Conservation (phyloP, 2,888 invertebrate genomes). For the Dione vanillae region DNA sequence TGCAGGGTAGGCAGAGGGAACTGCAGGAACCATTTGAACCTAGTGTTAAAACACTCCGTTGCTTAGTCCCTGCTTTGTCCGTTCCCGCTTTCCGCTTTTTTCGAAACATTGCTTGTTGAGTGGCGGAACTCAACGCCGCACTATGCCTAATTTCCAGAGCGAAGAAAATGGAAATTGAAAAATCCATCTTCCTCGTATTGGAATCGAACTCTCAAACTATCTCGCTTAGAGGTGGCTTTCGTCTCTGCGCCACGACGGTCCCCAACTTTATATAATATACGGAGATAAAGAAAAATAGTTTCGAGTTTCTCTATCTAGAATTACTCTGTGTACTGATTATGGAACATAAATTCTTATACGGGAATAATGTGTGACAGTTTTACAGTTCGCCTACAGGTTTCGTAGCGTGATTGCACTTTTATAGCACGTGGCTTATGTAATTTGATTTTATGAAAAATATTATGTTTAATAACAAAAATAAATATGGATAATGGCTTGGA, state of each 20-base stretch:
- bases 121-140: no score
- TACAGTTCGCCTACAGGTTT: constrained; percentile 32
- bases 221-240: no score
- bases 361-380: constrained; percentile 35
- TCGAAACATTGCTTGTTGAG: no score
- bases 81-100: no score
- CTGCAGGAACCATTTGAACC: no score
- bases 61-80: no score
- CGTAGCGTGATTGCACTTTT: constrained; percentile 31
- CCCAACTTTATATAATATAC: no score
- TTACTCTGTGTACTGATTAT: constrained; percentile 34
- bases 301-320: not conserved
- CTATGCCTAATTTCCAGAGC: no score
- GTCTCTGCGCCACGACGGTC: no score
- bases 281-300: not conserved
- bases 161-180: no score
- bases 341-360: constrained; percentile 29
- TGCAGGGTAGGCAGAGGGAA: not conserved
- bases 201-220: no score
- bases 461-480: not conserved
- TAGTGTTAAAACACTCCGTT: no score
- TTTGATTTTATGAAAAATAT: constrained; percentile 6
- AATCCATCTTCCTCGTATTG: not conserved
- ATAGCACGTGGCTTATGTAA: constrained; percentile 13
- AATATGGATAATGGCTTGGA: not conserved